Conservation (phyloP, 2,888 invertebrate genomes). For the Flexamia atlantica region DNA sequence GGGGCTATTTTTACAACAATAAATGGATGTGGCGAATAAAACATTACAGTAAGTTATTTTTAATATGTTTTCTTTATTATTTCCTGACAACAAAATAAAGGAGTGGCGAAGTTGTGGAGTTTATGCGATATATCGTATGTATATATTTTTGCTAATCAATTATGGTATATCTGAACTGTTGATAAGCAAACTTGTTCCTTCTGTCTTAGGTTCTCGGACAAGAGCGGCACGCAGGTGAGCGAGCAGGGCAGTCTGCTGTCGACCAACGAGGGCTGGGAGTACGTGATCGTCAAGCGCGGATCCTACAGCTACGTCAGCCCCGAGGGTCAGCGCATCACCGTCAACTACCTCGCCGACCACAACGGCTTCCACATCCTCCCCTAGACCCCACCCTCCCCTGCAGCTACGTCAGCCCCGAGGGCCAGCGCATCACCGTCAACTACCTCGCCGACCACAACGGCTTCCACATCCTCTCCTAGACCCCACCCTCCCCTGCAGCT, state of each 20-base stretch:
- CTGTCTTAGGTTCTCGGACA: constrained; percentile 67
- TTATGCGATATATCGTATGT: too few relatives aligned
- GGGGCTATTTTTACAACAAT: too few relatives aligned
- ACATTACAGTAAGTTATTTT: too few relatives aligned
- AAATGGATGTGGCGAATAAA: too few relatives aligned
- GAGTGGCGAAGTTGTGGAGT: too few relatives aligned
- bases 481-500: too few relatives aligned
- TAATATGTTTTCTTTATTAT: too few relatives aligned
- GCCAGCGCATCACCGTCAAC: constrained; percentile 70
- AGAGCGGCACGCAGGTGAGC: constrained; percentile 70
- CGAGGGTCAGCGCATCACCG: constrained; percentile 71
- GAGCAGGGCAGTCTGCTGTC: constrained; percentile 72
- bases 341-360: constrained; percentile 72
- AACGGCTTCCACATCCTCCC: constrained; percentile 71
- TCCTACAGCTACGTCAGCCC: constrained; percentile 72
- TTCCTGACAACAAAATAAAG: too few relatives aligned
- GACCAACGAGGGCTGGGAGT: constrained; percentile 72
- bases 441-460: constrained; percentile 73
- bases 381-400: too few relatives aligned
- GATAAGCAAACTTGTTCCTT: too few relatives aligned
- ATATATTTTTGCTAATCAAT: too few relatives aligned
- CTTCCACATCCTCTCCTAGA: constrained; percentile 68
- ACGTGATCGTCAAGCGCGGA: constrained; percentile 72
- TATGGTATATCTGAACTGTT: too few relatives aligned
- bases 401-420: constrained; percentile 72